Base-by-base conservation (phyloP, 2,797 vertebrate genomes). In the Megaceryle alcyon region DNA sequence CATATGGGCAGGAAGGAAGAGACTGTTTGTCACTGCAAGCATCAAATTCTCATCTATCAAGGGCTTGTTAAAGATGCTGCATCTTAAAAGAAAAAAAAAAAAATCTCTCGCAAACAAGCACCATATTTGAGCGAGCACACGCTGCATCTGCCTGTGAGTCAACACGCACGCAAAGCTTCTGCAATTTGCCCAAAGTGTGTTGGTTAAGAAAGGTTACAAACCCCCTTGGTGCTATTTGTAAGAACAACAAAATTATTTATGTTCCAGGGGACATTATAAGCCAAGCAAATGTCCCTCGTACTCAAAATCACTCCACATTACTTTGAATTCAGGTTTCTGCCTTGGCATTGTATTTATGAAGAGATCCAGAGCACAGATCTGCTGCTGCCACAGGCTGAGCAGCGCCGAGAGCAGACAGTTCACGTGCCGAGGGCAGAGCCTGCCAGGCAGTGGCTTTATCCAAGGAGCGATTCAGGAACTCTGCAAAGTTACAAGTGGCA, bases 1-100 rank as follows among this genome's bases (percentile, higher is more conserved):
- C 98, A 98, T 97, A 96, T 96, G 94, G 85, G 97, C 98, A 98
- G 98, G 98, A 98, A 98, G 98, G 98, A 98, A 98, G 97, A 98
- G 98, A 97, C 98, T 95, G 98, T 98, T 98, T 98, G 98, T 98
- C 98, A 98, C 97, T 96, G 98, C 86, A 20, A 96, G 94, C 96
- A 94, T 98, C 97, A 86, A 75, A 97, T 97, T 94, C 96, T 97
- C 97, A 94, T 97, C 97, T 97, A 96, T 97, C 97, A 97, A 93
- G 96, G 82, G 96, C 96, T 97, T 49, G 96, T 98, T 97, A 97
- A 95, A 97, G 94, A 96, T 92, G 95, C 93, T 95, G 94, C 93
- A 79, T 88, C 92, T 95, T 81, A 70, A 80, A 84, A 77, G 53
- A 14, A 18, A 10, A 9, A 13, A 29, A 64, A 48, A 64, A 33